phyloP scores from a whole-genome alignment of 1,140 invertebrate genomes.

The Tetraneura akinire region DNA sequence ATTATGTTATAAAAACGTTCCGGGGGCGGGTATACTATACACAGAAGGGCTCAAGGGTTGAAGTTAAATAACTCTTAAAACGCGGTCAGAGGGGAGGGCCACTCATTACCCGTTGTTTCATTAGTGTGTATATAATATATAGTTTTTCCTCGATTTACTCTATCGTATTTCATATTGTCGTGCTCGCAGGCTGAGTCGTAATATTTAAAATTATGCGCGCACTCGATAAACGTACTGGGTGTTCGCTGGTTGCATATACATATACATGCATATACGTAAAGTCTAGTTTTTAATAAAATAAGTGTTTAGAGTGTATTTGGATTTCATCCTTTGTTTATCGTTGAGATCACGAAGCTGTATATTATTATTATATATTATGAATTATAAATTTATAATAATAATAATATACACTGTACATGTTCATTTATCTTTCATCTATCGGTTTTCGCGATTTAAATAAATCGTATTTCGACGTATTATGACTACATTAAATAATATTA shows the following conservation, averaged over 20 bases:
- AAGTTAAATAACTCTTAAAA: constrained; percentile 49
- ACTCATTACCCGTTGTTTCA: constrained; percentile 42
- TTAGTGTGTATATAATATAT: constrained; percentile 4
- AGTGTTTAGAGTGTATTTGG: no score
- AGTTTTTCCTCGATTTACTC: constrained; percentile 31
- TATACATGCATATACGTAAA: background rate
- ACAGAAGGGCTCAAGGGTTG: constrained; percentile 9
- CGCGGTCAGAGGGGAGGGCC: background rate
- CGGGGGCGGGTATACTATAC: background rate
- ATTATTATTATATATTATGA: no score
- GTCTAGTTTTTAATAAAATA: no score
- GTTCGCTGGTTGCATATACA: constrained; percentile 7
- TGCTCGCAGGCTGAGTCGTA: constrained; percentile 37
- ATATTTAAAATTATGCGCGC: constrained; percentile 27
- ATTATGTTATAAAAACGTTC: background rate
- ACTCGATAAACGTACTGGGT: background rate
- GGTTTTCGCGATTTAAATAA: no score
- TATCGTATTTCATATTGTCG: constrained; percentile 35
- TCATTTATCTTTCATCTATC: no score
- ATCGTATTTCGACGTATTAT: no score
- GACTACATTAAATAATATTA: no score
- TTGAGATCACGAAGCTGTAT: no score
- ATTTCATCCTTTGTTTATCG: no score
- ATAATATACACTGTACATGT: no score
- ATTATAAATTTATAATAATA: no score